These are phyloP conservation scores for Amblyornis subalaris DNA, from an alignment of 2,113 vertebrate species.

Conservation along the genomic window DNA sequence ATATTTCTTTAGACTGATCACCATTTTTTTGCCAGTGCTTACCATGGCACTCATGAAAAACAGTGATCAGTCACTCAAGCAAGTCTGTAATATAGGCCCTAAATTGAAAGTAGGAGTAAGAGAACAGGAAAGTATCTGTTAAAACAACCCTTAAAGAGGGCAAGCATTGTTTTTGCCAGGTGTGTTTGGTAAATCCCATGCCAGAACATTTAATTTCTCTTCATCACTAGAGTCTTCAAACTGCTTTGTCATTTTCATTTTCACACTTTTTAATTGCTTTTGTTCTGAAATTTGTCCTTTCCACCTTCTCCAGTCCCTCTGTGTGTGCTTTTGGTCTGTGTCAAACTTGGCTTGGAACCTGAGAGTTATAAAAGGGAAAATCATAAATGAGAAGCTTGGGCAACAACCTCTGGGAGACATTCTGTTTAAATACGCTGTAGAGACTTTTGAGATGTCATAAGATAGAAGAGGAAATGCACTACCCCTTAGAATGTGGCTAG, in stretches of 20 bases:
- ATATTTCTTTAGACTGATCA: not conserved
- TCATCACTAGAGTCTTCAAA: slow-evolving; percentile 7
- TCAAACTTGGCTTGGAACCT: not conserved
- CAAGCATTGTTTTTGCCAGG: not conserved
- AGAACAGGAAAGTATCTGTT: not conserved
- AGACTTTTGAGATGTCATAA: not conserved
- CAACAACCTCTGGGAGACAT: not conserved
- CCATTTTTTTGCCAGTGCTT: not conserved
- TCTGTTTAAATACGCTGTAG: not conserved
- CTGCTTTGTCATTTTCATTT: slow-evolving; percentile 34
- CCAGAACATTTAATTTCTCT: slow-evolving; percentile 20
- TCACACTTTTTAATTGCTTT: slow-evolving; percentile 61
- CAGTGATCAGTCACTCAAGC: not conserved
- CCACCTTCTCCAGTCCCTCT: not conserved
- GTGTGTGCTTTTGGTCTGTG: not conserved
- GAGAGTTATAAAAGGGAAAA: not conserved
- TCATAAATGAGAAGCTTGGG: not conserved
- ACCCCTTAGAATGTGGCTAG: not conserved
- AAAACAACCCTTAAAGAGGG: not conserved
- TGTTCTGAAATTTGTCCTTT: slow-evolving; percentile 35
- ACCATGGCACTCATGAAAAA: not conserved
- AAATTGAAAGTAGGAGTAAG: not conserved
- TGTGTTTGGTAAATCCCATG: slow-evolving; percentile 16
- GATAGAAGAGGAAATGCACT: not conserved
- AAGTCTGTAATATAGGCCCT: not conserved